These are phyloP conservation scores for Cenopis cana DNA, from an alignment of 2,888 invertebrate genomes.

Conservation along the genomic window DNA sequence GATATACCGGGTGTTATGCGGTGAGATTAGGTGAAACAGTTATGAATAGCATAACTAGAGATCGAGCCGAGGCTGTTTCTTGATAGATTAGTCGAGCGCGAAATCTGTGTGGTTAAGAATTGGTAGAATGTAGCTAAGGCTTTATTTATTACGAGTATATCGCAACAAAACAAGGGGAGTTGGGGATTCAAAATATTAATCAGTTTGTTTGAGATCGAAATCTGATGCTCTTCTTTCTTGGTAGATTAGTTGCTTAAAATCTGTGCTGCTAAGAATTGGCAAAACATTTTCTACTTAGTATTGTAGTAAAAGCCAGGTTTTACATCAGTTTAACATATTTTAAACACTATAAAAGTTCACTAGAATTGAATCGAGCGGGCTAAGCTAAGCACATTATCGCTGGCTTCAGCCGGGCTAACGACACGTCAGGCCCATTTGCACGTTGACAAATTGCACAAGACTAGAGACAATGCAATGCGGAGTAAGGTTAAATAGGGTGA, in stretches of 20 bases:
- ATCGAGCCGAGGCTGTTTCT: conserved; percentile 23
- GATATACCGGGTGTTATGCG: background rate
- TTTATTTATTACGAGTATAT: background rate
- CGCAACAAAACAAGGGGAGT: background rate
- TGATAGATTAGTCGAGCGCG: conserved; percentile 26
- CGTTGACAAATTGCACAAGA: conserved; percentile 23
- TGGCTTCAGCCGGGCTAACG: conserved; percentile 6
- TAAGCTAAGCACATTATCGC: conserved; percentile 21
- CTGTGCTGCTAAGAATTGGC: background rate
- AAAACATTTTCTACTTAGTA: background rate
- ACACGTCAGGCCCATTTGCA: conserved; percentile 26
- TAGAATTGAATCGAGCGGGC: conserved; percentile 2
- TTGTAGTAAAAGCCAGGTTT: background rate
- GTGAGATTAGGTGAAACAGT: background rate
- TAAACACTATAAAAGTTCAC: conserved; percentile 7
- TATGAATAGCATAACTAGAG: conserved; percentile 6
- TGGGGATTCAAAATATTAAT: background rate
- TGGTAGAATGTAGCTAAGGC: conserved; percentile 8
- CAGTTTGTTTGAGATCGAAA: background rate
- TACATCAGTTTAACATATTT: conserved; percentile 1
- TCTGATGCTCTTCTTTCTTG: background rate
- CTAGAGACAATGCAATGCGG: conserved; percentile 9
- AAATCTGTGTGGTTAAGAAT: conserved; percentile 12
- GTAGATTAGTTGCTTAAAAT: background rate
- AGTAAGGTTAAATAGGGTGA: background rate